A percentile compares a stretch with the other conserved stretches of the same genome.
phyloP scores from a whole-genome alignment of 2,888 invertebrate species.

The Meganola albula region DNA sequence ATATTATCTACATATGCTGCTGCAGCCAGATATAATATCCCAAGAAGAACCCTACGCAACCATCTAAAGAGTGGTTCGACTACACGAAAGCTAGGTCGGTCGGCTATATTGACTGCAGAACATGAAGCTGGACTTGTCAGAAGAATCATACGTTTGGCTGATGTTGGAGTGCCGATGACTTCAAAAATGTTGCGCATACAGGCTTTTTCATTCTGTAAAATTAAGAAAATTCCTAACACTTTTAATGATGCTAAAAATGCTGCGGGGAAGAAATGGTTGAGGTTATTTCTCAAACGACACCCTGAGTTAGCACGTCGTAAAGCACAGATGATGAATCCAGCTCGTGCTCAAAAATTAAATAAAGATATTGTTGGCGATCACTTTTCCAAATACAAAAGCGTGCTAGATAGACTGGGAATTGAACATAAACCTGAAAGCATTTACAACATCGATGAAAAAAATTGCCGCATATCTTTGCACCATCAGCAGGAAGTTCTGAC shows the following conservation, averaged over 20 bases:
- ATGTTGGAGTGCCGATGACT: constrained; percentile 14
- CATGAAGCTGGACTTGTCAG: constrained; percentile 20
- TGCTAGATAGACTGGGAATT: constrained; percentile 17
- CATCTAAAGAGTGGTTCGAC: constrained; percentile 6
- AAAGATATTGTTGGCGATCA: constrained; percentile 21
- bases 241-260: constrained; percentile 10
- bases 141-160: constrained; percentile 16
- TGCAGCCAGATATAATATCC: constrained; percentile 17
- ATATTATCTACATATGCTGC: constrained; percentile 13
- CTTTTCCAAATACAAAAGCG: constrained; percentile 16
- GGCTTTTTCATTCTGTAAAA: constrained; percentile 13
- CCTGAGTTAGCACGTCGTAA: constrained; percentile 19
- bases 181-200: constrained; percentile 14
- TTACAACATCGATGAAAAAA: constrained; percentile 19
- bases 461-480: constrained; percentile 12
- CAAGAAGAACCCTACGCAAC: constrained; percentile 12
- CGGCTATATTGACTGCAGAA: constrained; percentile 16
- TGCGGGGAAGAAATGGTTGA: constrained; percentile 15
- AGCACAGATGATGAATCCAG: constrained; percentile 24
- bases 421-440: constrained; percentile 19
- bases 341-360: constrained; percentile 23
- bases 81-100: constrained; percentile 12
- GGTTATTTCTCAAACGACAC: constrained; percentile 13
- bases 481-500: constrained; percentile 20
- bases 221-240: constrained; percentile 9